Percentiles rank a stretch among this genome's conserved stretches.
Evolutionary conservation across 2,797 vertebrate genomes (phyloP).

Genomic region (Synaphobranchus kaupii): DNA sequence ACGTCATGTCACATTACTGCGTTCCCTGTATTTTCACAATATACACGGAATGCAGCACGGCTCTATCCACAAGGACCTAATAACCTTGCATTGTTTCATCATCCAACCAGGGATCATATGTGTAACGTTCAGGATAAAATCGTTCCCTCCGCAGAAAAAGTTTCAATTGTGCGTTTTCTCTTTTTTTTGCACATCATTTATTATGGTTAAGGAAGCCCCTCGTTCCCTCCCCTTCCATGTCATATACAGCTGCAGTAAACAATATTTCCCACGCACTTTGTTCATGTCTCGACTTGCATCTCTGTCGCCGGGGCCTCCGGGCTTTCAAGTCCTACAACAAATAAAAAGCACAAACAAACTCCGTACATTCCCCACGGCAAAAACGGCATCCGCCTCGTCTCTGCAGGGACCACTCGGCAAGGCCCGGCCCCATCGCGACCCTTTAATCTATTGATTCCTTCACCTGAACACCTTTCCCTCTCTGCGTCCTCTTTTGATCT

Average conservation of each 20-base stretch:
- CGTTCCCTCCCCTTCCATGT: background rate
- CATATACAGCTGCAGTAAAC: background rate
- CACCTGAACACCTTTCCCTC: background rate
- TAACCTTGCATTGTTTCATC: background rate
- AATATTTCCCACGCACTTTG: background rate
- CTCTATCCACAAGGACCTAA: background rate
- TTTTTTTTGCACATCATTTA: background rate
- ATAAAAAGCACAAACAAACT: background rate
- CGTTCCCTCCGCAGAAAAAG: background rate
- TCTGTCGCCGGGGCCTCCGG: background rate
- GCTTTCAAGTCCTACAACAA: background rate
- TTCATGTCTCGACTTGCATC: background rate
- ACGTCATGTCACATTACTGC: background rate
- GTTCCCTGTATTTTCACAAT: background rate
- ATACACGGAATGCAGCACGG: background rate
- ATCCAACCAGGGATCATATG: background rate
- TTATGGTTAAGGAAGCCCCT: background rate
- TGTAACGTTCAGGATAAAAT: background rate
- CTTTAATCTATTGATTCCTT: background rate
- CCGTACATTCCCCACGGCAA: background rate
- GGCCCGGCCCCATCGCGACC: background rate
- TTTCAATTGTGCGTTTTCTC: background rate
- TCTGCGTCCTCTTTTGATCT: background rate
- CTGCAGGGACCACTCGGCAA: background rate
- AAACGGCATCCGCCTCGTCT: background rate